Evolutionary conservation across 1,140 invertebrate species (phyloP), one percentile per base, ranked within the genome.

Genomic region (Pteromalus puparum): DNA sequence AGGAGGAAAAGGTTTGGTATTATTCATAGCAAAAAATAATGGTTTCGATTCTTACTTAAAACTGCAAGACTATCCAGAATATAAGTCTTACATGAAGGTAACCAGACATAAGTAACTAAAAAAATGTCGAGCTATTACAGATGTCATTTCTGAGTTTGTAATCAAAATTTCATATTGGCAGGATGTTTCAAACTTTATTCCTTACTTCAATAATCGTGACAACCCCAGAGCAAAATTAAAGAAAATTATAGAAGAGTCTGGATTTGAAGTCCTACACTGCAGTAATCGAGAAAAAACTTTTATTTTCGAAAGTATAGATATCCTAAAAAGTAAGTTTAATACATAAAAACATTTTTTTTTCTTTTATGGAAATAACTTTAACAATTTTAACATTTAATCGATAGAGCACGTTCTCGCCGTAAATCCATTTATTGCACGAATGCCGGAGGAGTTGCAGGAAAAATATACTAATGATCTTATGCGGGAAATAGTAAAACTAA

Each of bases 401-500:
- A 81, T 74, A 97, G 97, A 95, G 87, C 95, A 96, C 38, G 93
- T 95, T 0, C 93, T 93, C 83, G 96, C 97, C 0, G 95, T 97
- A 6, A 97, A 96, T 89, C 97, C 97, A 0, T 97, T 97, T 87
- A 88, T 96, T 68, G 91, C 94, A 5, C 91, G 94, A 34, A 95
- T 98, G 82, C 95, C 96, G 0, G 87, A 92, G 0, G 89, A 94
- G 1, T 84, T 96, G 5, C 94, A 95, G 67, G 93, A 95, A n/a
- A 94, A 95, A 3, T 97, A 95, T 88, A 91, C 92, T 38, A 89
- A 90, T 26, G 93, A 93, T 48, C 86, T 94, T 26, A 84, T 93
- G 4, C 84, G 85, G 24, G 92, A 93, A 88, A 87, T 94, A 83
- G 81, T 88, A 2, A 89, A 84, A 68, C 70, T 76, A 74, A 92